Base-by-base conservation (phyloP, 2,113 vertebrate genomes). In the Cyphomyrus plagiostoma region DNA sequence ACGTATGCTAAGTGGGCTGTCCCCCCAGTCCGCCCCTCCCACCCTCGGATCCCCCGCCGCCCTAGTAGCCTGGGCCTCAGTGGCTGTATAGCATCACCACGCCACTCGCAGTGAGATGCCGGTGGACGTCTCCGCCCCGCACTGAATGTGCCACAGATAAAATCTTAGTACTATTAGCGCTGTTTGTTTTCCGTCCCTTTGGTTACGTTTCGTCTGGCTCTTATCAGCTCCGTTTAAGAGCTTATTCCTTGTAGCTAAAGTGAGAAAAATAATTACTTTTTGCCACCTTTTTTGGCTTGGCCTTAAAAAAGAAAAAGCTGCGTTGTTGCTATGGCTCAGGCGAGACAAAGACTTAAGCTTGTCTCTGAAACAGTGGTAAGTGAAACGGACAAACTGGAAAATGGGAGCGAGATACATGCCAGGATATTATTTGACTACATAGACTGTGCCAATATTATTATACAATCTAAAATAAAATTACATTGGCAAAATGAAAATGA, bases 111-210 rank as follows among this genome's bases (percentile, higher is more conserved):
- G 66, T 17, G 11, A 74, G 26, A 88, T 80, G 91, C 91, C 89
- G 91, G 90, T 7, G 87, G 92, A 94, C 91, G 90, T 88, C 90
- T 93, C 93, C 39, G 83, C 91, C 26, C 83, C 89, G 88, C 52
- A 89, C 90, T 77, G 90, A 91, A 91, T 90, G 56, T 23, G 90
- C 88, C 90, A 17, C 10, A 90, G 91, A 91, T 92, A 92, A 80
- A 50, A 91, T 91, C 90, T 91, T 46, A 80, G 91, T 91, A 91
- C 49, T 30, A 46, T 89, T 86, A 17, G 42, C 49, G 1, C n/a
- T 88, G 30, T 89, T 90, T 89, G 89, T 92, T 89, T 62, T 84
- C 1, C 35, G 35, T 80, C 85, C 26, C 90, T 90, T 91, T 88
- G 11, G 17, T 91, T 84, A 84, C 56, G 23, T 70, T 52, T 83